phyloP scores from a whole-genome alignment of 2,113 vertebrate genomes.

The Chrysemys picta region DNA sequence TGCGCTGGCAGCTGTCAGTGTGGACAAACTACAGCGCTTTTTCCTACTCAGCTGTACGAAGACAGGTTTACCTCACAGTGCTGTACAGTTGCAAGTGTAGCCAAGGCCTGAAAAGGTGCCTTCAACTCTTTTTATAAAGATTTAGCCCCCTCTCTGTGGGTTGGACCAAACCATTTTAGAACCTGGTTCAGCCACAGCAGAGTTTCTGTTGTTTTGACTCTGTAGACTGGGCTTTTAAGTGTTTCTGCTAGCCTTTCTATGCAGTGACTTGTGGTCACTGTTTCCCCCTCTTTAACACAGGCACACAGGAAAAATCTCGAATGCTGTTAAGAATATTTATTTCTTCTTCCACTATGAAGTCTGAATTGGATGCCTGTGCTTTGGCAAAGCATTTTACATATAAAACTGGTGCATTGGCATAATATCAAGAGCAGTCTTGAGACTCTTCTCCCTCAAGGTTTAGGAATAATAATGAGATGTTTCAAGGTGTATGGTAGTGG shows the following conservation, averaged over 20 bases:
- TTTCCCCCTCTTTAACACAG: background rate
- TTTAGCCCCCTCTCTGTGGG: background rate
- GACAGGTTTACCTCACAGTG: too few relatives aligned
- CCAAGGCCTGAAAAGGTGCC: background rate
- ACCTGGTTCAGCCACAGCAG: background rate
- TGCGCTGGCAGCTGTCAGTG: too few relatives aligned
- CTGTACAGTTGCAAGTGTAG: too few relatives aligned
- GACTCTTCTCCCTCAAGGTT: background rate
- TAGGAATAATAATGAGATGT: background rate
- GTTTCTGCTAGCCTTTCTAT: background rate
- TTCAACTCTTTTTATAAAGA: background rate
- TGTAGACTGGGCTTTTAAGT: background rate
- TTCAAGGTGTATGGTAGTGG: background rate
- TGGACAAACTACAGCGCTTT: too few relatives aligned
- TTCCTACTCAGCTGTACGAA: too few relatives aligned
- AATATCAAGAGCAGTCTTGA: background rate
- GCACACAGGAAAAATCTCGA: background rate
- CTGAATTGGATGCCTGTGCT: background rate
- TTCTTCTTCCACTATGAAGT: background rate
- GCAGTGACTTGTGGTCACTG: background rate
- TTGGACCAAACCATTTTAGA: background rate
- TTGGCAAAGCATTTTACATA: background rate
- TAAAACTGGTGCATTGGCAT: rapidly evolving
- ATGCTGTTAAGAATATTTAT: background rate
- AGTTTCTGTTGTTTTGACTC: background rate